A percentile compares a stretch with the other conserved stretches of the same genome.
Conservation (phyloP, 2,888 invertebrate species). For the Thysanoteuthis rhombus region DNA sequence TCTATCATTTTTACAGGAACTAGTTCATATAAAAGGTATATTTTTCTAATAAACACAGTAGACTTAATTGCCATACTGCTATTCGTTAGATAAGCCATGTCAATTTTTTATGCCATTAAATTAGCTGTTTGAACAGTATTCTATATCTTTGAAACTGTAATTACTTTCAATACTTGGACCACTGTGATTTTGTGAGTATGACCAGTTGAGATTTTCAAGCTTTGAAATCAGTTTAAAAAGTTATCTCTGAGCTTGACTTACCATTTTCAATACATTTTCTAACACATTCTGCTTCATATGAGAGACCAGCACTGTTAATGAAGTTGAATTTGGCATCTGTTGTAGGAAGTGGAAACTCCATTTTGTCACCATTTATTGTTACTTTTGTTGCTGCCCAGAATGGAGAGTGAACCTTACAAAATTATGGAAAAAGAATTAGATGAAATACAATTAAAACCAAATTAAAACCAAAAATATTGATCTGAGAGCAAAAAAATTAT, state of each 20-base stretch:
- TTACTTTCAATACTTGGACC: no score
- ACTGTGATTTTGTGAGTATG: background rate
- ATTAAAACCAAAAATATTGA: background rate
- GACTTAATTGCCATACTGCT: background rate
- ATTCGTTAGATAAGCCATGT: background rate
- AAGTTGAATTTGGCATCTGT: conserved; percentile 42
- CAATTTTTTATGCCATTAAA: background rate
- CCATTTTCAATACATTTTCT: conserved; percentile 48
- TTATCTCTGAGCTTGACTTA: conserved; percentile 34
- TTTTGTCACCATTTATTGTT: conserved; percentile 38
- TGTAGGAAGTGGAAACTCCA: conserved; percentile 43
- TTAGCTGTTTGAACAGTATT: background rate
- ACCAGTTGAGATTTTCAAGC: background rate
- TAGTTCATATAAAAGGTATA: background rate
- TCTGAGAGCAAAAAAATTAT: background rate
- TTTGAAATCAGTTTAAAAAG: background rate
- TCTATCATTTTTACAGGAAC: background rate
- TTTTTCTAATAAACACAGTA: background rate
- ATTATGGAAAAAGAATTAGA: background rate
- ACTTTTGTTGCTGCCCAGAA: conserved; percentile 48
- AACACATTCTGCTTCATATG: conserved; percentile 49
- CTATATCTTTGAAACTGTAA: no score
- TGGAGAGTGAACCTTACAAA: conserved; percentile 41
- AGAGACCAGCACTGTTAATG: conserved; percentile 48
- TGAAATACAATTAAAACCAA: background rate